A percentile compares a stretch with the other conserved stretches of the same genome.
These are phyloP conservation scores for Syncerus caffer DNA, from an alignment of 2,797 vertebrate genomes.

Conservation along the genomic window DNA sequence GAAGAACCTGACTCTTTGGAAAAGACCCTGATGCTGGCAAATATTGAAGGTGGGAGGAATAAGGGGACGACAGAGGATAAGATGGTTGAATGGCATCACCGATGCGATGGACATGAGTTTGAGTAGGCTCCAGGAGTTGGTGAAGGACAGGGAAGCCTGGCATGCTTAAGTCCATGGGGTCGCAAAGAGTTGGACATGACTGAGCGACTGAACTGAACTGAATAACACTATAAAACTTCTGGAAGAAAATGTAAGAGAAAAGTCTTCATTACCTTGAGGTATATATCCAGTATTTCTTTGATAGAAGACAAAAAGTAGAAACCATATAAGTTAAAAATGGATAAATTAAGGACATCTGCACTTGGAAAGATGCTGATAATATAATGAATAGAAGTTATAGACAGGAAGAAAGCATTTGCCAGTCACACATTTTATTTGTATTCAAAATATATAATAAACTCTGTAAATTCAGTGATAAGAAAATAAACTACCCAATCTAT, in stretches of 20 bases:
- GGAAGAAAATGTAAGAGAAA: background rate
- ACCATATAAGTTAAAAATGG: background rate
- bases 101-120: accelerated
- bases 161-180: no score
- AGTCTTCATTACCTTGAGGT: background rate
- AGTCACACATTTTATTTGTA: background rate
- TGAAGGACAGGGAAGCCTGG: background rate
- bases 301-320: background rate
- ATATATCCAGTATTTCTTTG: background rate
- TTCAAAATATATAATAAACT: background rate
- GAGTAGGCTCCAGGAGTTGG: background rate
- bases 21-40: background rate
- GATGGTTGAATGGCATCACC: background rate
- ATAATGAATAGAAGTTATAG: background rate
- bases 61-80: background rate
- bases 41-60: background rate
- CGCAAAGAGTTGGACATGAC: accelerated
- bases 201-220: background rate
- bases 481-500: background rate
- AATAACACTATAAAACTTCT: background rate
- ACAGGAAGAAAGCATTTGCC: background rate
- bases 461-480: background rate
- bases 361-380: background rate
- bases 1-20: background rate
- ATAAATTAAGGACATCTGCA: background rate